Evolutionary conservation across 2,888 invertebrate species (phyloP).

Genomic region (Desoria tigrina): DNA sequence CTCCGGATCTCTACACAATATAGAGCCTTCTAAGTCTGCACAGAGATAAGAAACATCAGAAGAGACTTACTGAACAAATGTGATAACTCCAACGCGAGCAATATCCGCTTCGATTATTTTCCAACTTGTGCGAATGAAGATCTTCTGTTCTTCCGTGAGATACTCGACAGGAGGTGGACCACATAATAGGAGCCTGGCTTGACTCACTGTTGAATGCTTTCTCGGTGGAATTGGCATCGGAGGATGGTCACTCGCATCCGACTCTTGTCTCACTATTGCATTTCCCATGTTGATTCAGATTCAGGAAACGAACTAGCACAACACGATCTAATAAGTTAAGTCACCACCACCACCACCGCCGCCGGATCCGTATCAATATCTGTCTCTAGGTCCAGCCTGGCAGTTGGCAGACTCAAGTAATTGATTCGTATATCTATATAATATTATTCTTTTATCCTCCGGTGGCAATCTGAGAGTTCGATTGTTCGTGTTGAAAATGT

Average conservation of each 20-base stretch:
- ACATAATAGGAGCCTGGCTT: slow-evolving; percentile 48
- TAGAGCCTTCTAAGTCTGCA: too few relatives aligned
- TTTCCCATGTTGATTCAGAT: slow-evolving; percentile 42
- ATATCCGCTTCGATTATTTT: slow-evolving; percentile 58
- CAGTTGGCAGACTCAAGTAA: too few relatives aligned
- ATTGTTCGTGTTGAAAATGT: too few relatives aligned
- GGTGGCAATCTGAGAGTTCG: too few relatives aligned
- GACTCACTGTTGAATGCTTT: slow-evolving; percentile 51
- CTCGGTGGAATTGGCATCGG: slow-evolving; percentile 34
- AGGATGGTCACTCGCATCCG: slow-evolving; percentile 38
- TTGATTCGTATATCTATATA: too few relatives aligned
- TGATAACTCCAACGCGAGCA: slow-evolving; percentile 58
- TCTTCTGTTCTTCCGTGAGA: slow-evolving; percentile 56
- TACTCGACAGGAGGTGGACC: slow-evolving; percentile 49
- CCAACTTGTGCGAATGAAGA: slow-evolving; percentile 57
- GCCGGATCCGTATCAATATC: too few relatives aligned
- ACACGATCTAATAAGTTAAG: too few relatives aligned
- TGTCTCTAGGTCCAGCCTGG: too few relatives aligned
- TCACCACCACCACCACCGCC: too few relatives aligned
- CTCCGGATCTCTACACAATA: too few relatives aligned
- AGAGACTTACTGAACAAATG: slow-evolving; percentile 57
- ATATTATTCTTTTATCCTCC: too few relatives aligned
- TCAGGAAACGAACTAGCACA: too few relatives aligned
- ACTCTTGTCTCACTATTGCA: slow-evolving; percentile 45
- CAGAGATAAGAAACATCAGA: slow-evolving; percentile 1